A percentile compares a stretch with the other conserved stretches of the same genome.
Evolutionary conservation across 2,113 vertebrate species (phyloP).

Genomic region (Nothocercus julius): DNA sequence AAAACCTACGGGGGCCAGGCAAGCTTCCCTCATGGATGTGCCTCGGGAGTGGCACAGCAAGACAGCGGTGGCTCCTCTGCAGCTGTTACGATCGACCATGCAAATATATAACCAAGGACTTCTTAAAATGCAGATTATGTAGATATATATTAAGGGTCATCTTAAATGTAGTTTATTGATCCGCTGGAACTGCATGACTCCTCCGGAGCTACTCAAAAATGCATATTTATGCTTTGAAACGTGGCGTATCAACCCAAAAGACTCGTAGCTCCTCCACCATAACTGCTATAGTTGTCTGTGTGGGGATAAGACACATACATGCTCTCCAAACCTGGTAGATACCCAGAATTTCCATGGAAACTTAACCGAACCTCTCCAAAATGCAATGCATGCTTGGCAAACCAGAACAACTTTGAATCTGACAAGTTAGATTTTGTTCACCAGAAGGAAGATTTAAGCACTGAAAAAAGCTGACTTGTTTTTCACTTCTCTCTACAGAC

Average conservation of each 20-base stretch:
- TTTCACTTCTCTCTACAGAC: no score
- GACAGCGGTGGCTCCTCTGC: neutral
- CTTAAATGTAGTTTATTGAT: conserved; percentile 9
- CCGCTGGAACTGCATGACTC: neutral
- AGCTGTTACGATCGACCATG: conserved; percentile 13
- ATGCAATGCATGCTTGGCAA: neutral
- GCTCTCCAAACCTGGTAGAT: neutral
- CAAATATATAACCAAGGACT: conserved; percentile 34
- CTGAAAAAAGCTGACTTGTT: neutral
- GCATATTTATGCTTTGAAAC: neutral
- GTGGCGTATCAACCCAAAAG: neutral
- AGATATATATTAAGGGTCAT: conserved; percentile 36
- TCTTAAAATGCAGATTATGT: conserved; percentile 52
- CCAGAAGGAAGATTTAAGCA: neutral
- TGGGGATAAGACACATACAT: neutral
- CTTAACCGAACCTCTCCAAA: neutral
- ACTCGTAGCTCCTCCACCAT: neutral
- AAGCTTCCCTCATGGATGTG: neutral
- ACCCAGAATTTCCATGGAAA: conserved; percentile 65
- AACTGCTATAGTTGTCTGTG: accelerated
- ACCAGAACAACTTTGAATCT: conserved; percentile 7
- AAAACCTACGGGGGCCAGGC: neutral
- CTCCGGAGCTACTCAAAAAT: conserved; percentile 25
- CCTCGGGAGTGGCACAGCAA: neutral
- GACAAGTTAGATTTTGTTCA: conserved; percentile 19